Evolutionary conservation across 2,888 invertebrate species (phyloP), one percentile per base, ranked within the genome.

Genomic region (Philereme transversata): DNA sequence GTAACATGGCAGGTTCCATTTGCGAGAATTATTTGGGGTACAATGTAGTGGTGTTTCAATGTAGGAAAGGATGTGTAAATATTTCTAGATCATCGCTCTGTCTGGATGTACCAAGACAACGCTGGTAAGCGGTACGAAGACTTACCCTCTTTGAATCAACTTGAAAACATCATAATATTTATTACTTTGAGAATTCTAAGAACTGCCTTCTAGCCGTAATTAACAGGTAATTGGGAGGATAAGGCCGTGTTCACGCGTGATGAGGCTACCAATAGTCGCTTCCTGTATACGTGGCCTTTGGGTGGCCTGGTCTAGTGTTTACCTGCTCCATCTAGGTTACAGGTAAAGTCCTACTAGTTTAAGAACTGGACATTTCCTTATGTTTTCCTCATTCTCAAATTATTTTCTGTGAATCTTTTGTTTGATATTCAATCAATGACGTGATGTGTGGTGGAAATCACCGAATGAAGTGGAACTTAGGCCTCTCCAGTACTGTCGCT

Each of bases 211-310:
- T 43, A 38, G 36, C 10, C 11, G 36, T 58, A 52, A 58, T 52
- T 52, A 58, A 44, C 44, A 53, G 58, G 48, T 57, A 52, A 40
- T 34, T n/a, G 7, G 35, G 41, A 64, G 61, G 61, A 58, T 58
- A 64, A 64, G 60, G 58, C 50, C 50, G 52, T 35, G 47, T 55
- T 8, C 61, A 51, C 8, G 61, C 64, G 61, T 64, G 64, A 34
- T n/a, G 6, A 5, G 49, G 49, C 44, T 64, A 33, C 49, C 10
- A 53, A 64, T 34, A 34, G 22, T 22, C 41, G 56, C 50, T 61
- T 61, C 57, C 64, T 61, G 58, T 56, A 49, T 49, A 34, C 56
- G 53, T 48, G 64, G 49, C 64, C 58, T 64, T 56, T 55, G 48
- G 36, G 36, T 40, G 8, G 40, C 22, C 22, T 40, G 40, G 40